Evolutionary conservation across 2,113 vertebrate genomes (phyloP).

Genomic region (Pimephales promelas): DNA sequence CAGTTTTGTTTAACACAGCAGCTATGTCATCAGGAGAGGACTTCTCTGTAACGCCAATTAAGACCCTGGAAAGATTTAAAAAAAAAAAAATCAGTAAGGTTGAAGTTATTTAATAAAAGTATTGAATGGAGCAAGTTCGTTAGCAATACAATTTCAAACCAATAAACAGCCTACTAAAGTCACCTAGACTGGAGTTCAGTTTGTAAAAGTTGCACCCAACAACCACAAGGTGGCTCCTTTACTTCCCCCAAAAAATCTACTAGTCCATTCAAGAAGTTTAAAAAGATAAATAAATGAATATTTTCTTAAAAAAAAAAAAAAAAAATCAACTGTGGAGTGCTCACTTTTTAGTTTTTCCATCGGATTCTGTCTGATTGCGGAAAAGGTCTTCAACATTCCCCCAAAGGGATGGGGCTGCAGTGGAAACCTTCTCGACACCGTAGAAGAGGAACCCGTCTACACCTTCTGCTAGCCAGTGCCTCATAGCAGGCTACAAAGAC

Average conservation of each 20-base stretch:
- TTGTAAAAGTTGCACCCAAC: neutral
- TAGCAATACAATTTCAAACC: neutral
- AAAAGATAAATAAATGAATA: no score
- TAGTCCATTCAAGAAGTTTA: neutral
- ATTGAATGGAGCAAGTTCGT: neutral
- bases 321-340: neutral
- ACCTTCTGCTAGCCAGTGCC: slow-evolving; percentile 77
- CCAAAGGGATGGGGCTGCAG: slow-evolving; percentile 62
- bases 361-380: slow-evolving; percentile 61
- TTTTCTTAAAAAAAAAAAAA: no score
- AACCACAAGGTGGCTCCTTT: slow-evolving; percentile 21
- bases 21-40: slow-evolving; percentile 57
- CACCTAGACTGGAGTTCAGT: neutral
- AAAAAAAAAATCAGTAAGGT: neutral
- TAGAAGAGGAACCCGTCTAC: slow-evolving; percentile 80
- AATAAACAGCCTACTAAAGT: neutral
- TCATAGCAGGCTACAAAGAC: slow-evolving; percentile 71
- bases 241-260: neutral
- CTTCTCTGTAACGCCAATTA: slow-evolving; percentile 67
- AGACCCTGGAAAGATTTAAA: slow-evolving; percentile 59
- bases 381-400: slow-evolving; percentile 74
- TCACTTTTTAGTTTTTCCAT: slow-evolving; percentile 47
- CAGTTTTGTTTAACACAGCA: slow-evolving; percentile 61
- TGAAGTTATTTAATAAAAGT: neutral
- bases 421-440: slow-evolving; percentile 66